A percentile compares a stretch with the other conserved stretches of the same genome.
Conservation (phyloP, 1,140 invertebrate species). For the Drosophila simulans region DNA sequence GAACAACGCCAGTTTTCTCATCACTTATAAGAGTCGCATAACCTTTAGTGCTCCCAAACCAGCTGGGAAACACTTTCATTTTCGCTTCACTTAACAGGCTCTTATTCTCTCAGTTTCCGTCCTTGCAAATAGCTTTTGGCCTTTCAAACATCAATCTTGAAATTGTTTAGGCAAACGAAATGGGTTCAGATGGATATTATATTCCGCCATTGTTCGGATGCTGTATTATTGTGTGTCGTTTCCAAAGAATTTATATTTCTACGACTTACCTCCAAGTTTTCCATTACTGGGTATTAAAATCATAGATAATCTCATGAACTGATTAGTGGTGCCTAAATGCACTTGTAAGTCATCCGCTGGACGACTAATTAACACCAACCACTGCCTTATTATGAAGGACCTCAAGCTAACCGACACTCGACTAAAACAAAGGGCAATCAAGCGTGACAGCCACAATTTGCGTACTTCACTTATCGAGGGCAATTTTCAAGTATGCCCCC, state of each 20-base stretch:
- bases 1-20: background rate
- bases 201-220: background rate
- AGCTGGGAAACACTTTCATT: background rate
- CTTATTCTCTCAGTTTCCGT: background rate
- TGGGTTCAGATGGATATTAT: constrained; percentile 10
- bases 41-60: background rate
- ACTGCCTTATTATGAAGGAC: background rate
- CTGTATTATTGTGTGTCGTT: background rate
- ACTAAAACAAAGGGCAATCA: constrained; percentile 19
- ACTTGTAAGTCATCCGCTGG: constrained; percentile 1
- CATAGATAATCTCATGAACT: constrained; percentile 4
- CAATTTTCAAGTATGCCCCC: constrained; percentile 37
- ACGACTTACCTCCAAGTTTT: background rate
- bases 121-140: constrained; percentile 47
- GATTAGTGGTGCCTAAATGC: background rate
- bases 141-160: constrained; percentile 42
- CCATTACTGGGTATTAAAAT: constrained; percentile 7
- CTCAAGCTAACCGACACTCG: constrained; percentile 24
- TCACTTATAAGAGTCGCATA: constrained; percentile 1
- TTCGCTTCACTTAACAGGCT: constrained; percentile 21
- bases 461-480: constrained; percentile 21
- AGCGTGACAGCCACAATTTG: constrained; percentile 30
- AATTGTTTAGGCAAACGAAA: constrained; percentile 9
- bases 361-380: constrained; percentile 14
- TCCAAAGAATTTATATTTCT: background rate